These are phyloP conservation scores for Tenthredo amoena DNA, from an alignment of 2,888 invertebrate species.

Conservation along the genomic window DNA sequence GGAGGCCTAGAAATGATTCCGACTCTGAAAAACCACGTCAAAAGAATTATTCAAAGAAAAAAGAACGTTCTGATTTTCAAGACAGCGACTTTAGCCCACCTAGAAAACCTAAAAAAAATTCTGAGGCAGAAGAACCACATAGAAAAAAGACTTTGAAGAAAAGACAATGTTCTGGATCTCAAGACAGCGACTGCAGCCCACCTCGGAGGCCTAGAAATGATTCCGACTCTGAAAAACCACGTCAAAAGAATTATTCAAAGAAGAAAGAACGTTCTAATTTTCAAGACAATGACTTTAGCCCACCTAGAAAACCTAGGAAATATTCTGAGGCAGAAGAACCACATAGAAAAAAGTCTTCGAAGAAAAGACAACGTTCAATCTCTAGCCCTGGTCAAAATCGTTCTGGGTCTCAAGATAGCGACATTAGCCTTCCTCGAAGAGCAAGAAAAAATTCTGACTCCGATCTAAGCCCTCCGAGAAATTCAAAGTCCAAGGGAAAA, in stretches of 20 bases:
- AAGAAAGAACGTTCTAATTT: conserved; percentile 56
- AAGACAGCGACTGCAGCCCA: conserved; percentile 56
- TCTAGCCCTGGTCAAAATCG: conserved; percentile 73
- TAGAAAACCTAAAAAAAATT: conserved; percentile 64
- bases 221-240: conserved; percentile 48
- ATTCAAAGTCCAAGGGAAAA: conserved; percentile 51
- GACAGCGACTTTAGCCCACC: conserved; percentile 68
- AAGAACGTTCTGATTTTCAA: conserved; percentile 54
- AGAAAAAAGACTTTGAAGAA: conserved; percentile 55
- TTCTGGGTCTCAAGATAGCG: conserved; percentile 58
- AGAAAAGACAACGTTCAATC: conserved; percentile 65
- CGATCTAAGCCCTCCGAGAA: conserved; percentile 70
- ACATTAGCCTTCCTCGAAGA: conserved; percentile 68
- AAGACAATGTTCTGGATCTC: conserved; percentile 56
- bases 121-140: conserved; percentile 47
- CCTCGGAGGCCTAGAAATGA: conserved; percentile 53
- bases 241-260: conserved; percentile 55
- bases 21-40: conserved; percentile 40
- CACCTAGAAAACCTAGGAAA: conserved; percentile 67
- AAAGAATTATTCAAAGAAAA: conserved; percentile 56
- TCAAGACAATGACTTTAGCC: conserved; percentile 66
- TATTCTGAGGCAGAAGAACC: conserved; percentile 51
- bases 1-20: conserved; percentile 53
- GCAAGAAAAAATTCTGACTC: conserved; percentile 63
- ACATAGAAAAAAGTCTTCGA: conserved; percentile 54